Conservation (phyloP, 2,888 invertebrate species). For the Allygus modestus region DNA sequence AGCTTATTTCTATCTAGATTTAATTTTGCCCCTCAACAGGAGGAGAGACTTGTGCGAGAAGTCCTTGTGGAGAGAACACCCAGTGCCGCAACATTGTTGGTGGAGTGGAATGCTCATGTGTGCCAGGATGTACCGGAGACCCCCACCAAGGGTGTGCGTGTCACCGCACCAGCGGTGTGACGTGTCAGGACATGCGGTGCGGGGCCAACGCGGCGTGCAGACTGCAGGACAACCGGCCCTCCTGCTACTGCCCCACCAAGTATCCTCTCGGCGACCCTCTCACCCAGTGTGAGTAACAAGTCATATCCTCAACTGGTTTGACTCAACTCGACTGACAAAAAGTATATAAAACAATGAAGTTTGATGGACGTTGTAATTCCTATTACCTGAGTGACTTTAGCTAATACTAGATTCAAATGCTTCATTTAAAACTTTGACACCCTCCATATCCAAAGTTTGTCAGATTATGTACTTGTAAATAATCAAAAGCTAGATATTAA, state of each 20-base stretch:
- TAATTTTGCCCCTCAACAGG: too few relatives aligned
- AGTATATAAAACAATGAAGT: too few relatives aligned
- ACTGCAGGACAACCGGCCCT: slow-evolving; percentile 80
- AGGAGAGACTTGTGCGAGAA: slow-evolving; percentile 85
- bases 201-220: slow-evolving; percentile 90
- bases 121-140: slow-evolving; percentile 88
- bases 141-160: slow-evolving; percentile 89
- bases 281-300: slow-evolving; percentile 88
- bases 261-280: slow-evolving; percentile 91
- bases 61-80: slow-evolving; percentile 91
- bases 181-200: slow-evolving; percentile 88
- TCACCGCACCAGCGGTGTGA: slow-evolving; percentile 81
- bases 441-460: too few relatives aligned
- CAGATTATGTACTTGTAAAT: too few relatives aligned
- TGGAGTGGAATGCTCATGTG: slow-evolving; percentile 91
- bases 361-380: too few relatives aligned
- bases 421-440: too few relatives aligned
- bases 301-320: too few relatives aligned
- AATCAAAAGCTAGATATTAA: too few relatives aligned
- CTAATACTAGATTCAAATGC: too few relatives aligned
- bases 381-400: too few relatives aligned
- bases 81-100: slow-evolving; percentile 87
- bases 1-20: too few relatives aligned
- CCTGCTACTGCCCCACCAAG: slow-evolving; percentile 90
- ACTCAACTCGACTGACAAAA: background rate